phyloP scores from a whole-genome alignment of 1,140 invertebrate genomes.

The Leptinotarsa texana region DNA sequence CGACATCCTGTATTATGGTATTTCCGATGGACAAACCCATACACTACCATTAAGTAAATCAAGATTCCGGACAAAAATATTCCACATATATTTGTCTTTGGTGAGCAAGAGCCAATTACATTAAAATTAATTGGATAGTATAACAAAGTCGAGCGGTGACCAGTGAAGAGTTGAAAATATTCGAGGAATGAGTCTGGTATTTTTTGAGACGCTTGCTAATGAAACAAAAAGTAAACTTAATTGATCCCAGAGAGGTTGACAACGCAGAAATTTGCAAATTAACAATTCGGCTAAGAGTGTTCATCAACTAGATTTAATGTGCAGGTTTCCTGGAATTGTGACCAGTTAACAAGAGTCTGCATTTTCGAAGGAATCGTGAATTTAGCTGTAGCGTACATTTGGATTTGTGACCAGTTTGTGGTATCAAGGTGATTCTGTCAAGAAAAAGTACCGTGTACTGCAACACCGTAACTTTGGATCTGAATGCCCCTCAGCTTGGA shows the following conservation, averaged over 20 bases:
- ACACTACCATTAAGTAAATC: background rate
- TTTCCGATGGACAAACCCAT: background rate
- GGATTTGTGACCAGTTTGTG: no score
- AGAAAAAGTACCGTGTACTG: no score
- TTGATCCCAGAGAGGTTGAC: conserved; percentile 19
- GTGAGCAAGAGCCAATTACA: conserved; percentile 34
- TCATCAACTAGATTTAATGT: conserved; percentile 2
- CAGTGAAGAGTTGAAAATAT: conserved; percentile 25
- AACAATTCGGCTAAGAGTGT: conserved; percentile 11
- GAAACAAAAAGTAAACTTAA: conserved; percentile 31
- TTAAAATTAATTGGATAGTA: conserved; percentile 37
- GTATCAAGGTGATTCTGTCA: no score
- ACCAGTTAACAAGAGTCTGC: background rate
- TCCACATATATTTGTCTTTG: conserved; percentile 29
- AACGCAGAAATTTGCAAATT: conserved; percentile 33
- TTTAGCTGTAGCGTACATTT: background rate
- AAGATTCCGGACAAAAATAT: conserved; percentile 26
- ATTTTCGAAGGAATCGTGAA: background rate
- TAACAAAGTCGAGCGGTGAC: conserved; percentile 33
- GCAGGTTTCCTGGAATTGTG: background rate
- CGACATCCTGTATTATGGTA: no score
- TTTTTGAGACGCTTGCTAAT: conserved; percentile 28
- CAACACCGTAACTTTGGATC: no score
- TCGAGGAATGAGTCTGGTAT: conserved; percentile 34
- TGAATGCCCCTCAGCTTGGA: no score